Conservation (phyloP, 2,888 invertebrate genomes). For the Pristionchus maxplancki region DNA sequence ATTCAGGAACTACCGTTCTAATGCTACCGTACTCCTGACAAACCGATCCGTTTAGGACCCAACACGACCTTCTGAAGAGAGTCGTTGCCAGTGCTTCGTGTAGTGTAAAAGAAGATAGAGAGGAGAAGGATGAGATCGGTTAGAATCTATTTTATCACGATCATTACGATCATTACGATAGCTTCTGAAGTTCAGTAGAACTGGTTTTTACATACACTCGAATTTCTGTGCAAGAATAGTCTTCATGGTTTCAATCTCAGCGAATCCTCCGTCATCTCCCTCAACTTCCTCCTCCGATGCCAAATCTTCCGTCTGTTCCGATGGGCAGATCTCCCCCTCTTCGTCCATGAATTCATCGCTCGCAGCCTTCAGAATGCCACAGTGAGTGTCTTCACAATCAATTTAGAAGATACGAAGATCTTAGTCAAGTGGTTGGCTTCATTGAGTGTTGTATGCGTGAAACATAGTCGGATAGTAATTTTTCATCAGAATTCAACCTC, state of each 20-base stretch:
- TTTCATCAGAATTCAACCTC: too few species aligned
- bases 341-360: background rate
- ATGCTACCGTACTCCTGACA: background rate
- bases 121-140: conserved; percentile 38
- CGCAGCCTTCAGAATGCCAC: conserved; percentile 24
- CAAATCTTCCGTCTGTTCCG: conserved; percentile 15
- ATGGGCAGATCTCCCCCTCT: background rate
- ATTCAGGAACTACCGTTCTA: background rate
- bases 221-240: too few species aligned
- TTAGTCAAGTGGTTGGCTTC: background rate
- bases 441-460: background rate
- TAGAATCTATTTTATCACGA: background rate
- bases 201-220: too few species aligned
- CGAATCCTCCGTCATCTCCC: conserved; percentile 1
- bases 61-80: conserved; percentile 44
- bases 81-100: conserved; percentile 21
- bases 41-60: conserved; percentile 11
- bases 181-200: too few species aligned
- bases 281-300: conserved; percentile 41
- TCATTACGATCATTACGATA: too few species aligned
- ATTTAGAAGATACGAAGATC: background rate
- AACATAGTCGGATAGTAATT: too few species aligned
- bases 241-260: too few species aligned
- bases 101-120: conserved; percentile 28
- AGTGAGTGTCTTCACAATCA: background rate